phyloP scores from a whole-genome alignment of 2,113 vertebrate genomes.

The Diphyllodes magnificus region DNA sequence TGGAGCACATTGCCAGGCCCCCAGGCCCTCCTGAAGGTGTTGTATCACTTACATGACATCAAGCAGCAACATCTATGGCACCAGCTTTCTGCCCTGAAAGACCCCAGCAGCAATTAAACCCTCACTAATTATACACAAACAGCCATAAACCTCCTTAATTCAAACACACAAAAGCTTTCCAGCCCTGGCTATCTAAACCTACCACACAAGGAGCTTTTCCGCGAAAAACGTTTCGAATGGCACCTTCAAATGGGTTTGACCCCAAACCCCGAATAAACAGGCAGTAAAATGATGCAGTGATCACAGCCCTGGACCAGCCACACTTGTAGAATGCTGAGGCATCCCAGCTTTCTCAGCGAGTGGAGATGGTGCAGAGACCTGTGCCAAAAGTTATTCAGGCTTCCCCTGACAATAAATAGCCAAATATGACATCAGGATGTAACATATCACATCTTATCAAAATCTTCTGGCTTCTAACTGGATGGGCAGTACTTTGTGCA shows the following conservation, averaged over 20 bases:
- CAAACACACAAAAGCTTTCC: not conserved
- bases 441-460: not conserved
- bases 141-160: not conserved
- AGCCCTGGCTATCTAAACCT: not conserved
- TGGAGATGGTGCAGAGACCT: not conserved
- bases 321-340: not conserved
- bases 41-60: slow-evolving; percentile 45
- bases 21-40: not conserved
- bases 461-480: not conserved
- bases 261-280: not conserved
- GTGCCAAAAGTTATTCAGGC: not conserved
- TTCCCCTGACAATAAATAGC: not conserved
- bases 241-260: not conserved
- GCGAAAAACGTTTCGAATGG: not conserved
- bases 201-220: not conserved
- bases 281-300: not conserved
- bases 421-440: not conserved
- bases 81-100: slow-evolving; percentile 34
- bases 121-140: slow-evolving; percentile 44
- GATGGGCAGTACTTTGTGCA: not conserved
- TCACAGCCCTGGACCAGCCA: not conserved
- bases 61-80: slow-evolving; percentile 7
- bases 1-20: not conserved
- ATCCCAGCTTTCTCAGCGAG: not conserved
- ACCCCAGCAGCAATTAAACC: not conserved